These are phyloP conservation scores for Altica lythri DNA, from an alignment of 2,888 invertebrate genomes.

Conservation along the genomic window DNA sequence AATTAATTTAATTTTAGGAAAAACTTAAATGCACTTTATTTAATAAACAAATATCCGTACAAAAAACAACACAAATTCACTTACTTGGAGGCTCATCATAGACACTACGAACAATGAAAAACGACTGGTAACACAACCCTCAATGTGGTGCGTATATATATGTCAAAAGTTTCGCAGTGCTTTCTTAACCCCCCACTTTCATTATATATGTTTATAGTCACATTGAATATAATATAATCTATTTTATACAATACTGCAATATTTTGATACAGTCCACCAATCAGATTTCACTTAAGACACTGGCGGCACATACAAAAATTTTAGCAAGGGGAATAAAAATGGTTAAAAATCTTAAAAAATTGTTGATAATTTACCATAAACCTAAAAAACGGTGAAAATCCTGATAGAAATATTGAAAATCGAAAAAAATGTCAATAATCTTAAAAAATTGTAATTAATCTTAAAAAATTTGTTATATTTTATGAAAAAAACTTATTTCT, in stretches of 20 bases:
- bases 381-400: no score
- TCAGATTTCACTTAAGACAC: constrained; percentile 27
- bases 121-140: constrained; percentile 48
- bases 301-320: constrained; percentile 2
- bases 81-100: constrained; percentile 52
- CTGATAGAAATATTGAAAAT: no score
- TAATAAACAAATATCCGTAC: no score
- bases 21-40: no score
- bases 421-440: no score
- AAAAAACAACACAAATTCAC: constrained; percentile 40
- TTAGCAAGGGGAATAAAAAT: constrained; percentile 12
- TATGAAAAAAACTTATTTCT: no score
- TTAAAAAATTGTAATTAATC: no score
- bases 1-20: no score
- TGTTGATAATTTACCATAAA: no score
- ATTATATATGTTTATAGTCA: constrained; percentile 11
- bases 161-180: constrained; percentile 42
- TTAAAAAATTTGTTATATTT: no score
- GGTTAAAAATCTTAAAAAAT: no score
- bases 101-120: constrained; percentile 42
- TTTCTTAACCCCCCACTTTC: constrained; percentile 42
- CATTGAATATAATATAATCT: constrained; percentile 33
- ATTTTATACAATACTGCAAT: constrained; percentile 34
- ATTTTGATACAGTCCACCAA: constrained; percentile 29
- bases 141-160: constrained; percentile 41